Evolutionary conservation across 2,888 invertebrate species (phyloP).

Genomic region (Aproaerema taeniolella): DNA sequence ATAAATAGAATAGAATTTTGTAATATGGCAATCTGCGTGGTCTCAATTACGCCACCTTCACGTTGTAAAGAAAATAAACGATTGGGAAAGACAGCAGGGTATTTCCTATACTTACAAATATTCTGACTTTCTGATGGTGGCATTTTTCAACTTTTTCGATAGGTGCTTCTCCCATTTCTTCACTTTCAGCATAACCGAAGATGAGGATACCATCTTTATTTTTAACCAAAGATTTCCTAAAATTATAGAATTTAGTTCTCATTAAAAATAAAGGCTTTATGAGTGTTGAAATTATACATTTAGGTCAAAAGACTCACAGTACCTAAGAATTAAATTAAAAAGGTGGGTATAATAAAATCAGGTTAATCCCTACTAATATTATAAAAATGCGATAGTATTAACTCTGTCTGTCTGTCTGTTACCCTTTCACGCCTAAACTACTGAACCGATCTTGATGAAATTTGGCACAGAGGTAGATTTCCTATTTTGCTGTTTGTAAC

Average conservation of each 20-base stretch:
- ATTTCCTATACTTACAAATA: constrained; percentile 35
- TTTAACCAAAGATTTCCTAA: constrained; percentile 33
- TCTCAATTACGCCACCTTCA: no score
- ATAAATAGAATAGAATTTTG: neutral
- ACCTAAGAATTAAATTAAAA: neutral
- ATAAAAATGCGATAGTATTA: no score
- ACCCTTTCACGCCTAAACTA: no score
- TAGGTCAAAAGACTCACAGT: neutral
- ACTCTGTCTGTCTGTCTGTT: no score
- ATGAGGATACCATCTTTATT: constrained; percentile 42
- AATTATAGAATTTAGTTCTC: constrained; percentile 13
- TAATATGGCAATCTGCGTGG: no score
- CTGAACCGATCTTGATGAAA: no score
- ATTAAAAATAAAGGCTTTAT: neutral
- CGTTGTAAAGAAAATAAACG: neutral
- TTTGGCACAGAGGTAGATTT: no score
- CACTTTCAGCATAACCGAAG: constrained; percentile 29
- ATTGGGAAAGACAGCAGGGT: neutral
- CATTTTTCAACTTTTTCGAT: constrained; percentile 23
- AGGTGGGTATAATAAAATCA: neutral
- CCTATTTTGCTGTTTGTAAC: no score
- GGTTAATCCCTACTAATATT: neutral
- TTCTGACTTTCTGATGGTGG: constrained; percentile 37
- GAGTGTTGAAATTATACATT: neutral
- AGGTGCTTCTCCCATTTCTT: constrained; percentile 19